Evolutionary conservation across 2,797 vertebrate genomes (phyloP), one percentile per base, ranked within the genome.

Genomic region (Orientallactaga sibirica): DNA sequence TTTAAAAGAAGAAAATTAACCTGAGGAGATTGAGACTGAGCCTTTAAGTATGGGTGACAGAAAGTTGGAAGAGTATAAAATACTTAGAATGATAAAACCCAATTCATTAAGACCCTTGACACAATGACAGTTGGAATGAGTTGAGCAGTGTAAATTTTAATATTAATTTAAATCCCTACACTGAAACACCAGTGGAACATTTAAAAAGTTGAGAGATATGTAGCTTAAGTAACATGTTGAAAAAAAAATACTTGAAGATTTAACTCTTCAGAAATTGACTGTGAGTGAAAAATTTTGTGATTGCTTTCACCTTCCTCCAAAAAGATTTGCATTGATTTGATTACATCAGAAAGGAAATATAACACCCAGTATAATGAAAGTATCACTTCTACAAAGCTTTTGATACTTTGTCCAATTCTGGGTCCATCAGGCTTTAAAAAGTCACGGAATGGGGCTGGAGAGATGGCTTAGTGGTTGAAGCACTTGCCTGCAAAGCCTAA

Each of bases 1-100:
- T 25, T 5, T 55, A 64, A 67, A 1, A 29, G 41, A 33, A 37
- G 18, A 67, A 64, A 48, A 48, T 16, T 58, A 58, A 58, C 55
- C 55, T 58, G 55, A 58, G 55, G 55, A 58, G 55, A 58, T 58
- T 58, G 55, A 58, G 55, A 58, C 25, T 11, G 27, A 22, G 25
- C 25, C 79, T n/a, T 66, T 90, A 90, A 75, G 43, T 82, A 25
- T 79, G 70, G 27, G 24, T 74, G 29, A 41, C 29, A 61, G 67
- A 77, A 94, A 86, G 27, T 86, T 96, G 41, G 14, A 93, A 95
- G 48, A 3, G 62, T 83, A 22, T 41, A 83, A 86, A 88, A 22
- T 87, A 88, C 22, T 82, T 90, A 14, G 37, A 25, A 48, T 91
- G 61, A 79, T 86, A 90, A 81, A 81, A 61, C 61, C 48, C 43